phyloP scores from a whole-genome alignment of 1,140 invertebrate species.

The Lepidotrigona ventralis region DNA sequence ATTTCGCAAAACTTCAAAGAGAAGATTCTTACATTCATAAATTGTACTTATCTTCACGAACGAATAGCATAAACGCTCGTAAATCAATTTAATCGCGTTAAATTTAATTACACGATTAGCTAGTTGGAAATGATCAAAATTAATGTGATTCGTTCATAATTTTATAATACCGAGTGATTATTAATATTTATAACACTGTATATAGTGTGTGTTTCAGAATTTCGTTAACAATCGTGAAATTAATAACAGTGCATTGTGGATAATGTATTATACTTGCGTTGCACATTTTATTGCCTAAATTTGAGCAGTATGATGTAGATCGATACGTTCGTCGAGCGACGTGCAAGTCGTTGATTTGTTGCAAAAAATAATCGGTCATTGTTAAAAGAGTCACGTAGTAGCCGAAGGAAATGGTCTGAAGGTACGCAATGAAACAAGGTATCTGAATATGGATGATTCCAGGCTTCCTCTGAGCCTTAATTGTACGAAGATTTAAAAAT shows the following conservation, averaged over 20 bases:
- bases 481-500: slow-evolving; percentile 63
- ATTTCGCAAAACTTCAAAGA: no score
- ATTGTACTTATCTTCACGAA: no score
- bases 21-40: no score
- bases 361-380: slow-evolving; percentile 46
- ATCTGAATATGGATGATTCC: slow-evolving; percentile 61
- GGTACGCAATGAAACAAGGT: slow-evolving; percentile 54
- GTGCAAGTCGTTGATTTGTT: slow-evolving; percentile 36
- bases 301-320: not conserved
- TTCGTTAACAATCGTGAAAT: no score
- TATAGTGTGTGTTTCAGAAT: no score
- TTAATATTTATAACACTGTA: no score
- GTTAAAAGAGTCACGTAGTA: slow-evolving; percentile 56
- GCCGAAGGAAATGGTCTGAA: slow-evolving; percentile 52
- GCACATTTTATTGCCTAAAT: not conserved
- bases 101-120: not conserved
- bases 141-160: not conserved
- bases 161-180: not conserved
- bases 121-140: not conserved
- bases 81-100: not conserved
- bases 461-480: slow-evolving; percentile 61
- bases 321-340: not conserved
- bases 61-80: no score
- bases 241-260: no score
- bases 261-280: no score